Percentiles rank a stretch among this genome's conserved stretches.
Conservation (phyloP, 1,140 invertebrate species). For the Acromyrmex charruanus region DNA sequence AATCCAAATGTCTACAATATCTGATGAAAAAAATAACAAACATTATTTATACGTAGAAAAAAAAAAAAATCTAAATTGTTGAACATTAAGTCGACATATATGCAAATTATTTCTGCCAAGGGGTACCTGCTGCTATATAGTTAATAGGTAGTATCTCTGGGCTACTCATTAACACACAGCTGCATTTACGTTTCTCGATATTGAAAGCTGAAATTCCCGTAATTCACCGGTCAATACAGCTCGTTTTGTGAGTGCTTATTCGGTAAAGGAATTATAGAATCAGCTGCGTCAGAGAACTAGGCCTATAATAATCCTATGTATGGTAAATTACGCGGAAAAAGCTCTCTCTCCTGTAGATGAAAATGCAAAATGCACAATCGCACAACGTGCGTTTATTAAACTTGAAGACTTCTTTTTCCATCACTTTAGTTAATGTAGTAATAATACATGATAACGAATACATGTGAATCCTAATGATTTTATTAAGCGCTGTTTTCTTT, state of each 20-base stretch:
- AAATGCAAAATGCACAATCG: background rate
- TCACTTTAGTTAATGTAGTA: background rate
- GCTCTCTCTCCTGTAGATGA: background rate
- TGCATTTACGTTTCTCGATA: background rate
- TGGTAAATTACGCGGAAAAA: background rate
- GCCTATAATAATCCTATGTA: background rate
- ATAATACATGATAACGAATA: background rate
- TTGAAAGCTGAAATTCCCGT: constrained; percentile 1
- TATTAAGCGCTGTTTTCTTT: background rate
- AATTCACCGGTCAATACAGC: constrained; percentile 12
- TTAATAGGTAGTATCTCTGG: background rate
- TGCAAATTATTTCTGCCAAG: background rate
- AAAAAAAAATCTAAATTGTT: background rate
- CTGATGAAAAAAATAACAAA: background rate
- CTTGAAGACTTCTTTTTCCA: background rate
- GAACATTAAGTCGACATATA: background rate
- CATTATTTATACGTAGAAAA: background rate
- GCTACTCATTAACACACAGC: background rate
- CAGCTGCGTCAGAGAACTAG: background rate
- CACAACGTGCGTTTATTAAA: background rate
- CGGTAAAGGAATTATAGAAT: background rate
- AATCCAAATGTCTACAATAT: background rate
- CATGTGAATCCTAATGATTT: background rate
- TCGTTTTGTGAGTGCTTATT: background rate
- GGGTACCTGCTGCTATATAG: background rate